A percentile compares a stretch with the other conserved stretches of the same genome.
Conservation (phyloP, 2,113 vertebrate genomes). For the Galbula dea region DNA sequence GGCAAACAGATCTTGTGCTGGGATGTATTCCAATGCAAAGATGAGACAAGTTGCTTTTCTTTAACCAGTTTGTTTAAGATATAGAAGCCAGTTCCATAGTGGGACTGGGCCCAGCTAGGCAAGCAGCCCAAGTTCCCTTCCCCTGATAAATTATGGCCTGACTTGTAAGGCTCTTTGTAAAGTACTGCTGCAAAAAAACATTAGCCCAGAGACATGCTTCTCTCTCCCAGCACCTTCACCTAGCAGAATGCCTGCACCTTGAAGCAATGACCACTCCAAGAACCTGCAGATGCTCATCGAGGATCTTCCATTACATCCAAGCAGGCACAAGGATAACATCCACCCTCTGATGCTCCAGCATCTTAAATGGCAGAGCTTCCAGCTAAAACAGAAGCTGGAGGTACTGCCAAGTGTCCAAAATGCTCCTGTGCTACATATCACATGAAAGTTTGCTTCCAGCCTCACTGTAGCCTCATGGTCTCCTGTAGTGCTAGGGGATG, state of each 20-base stretch:
- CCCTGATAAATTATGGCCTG: neutral
- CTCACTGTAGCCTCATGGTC: neutral
- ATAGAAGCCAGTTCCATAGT: neutral
- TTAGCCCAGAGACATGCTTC: neutral
- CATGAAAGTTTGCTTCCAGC: neutral
- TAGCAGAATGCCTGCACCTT: neutral
- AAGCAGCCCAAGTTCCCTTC: neutral
- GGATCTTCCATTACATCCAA: neutral
- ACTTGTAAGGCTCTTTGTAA: neutral
- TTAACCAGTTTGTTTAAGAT: constrained; percentile 27
- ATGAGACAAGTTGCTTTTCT: neutral
- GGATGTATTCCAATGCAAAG: constrained; percentile 35
- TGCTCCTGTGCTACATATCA: neutral
- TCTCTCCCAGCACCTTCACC: neutral
- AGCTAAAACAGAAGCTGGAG: neutral
- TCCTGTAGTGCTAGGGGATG: neutral
- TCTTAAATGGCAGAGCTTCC: neutral
- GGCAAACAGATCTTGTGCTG: neutral
- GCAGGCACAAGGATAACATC: neutral
- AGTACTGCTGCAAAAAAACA: neutral
- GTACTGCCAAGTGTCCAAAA: neutral
- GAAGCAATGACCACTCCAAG: neutral
- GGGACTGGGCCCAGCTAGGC: neutral
- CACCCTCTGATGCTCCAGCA: neutral
- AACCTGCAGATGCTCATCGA: neutral